Conservation (phyloP, 1,140 invertebrate species). For the Drosophila parabipectinata region DNA sequence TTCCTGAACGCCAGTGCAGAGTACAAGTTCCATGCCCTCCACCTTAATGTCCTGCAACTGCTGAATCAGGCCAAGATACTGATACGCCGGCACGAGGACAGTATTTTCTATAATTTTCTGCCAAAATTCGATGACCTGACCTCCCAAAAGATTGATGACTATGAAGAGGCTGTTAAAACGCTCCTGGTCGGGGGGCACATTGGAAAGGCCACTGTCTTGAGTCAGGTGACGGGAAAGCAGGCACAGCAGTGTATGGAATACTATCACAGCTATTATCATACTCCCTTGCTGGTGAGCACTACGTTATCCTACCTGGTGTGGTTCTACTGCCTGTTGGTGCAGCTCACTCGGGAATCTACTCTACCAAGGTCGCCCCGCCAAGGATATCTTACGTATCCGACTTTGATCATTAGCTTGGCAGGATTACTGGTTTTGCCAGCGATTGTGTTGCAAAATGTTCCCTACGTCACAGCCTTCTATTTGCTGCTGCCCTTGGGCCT, state of each 20-base stretch:
- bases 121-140: conserved; percentile 34
- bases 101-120: conserved; percentile 43
- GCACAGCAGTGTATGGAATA: conserved; percentile 87
- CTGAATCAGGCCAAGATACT: conserved; percentile 17
- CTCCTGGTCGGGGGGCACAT: conserved; percentile 2
- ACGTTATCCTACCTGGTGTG: conserved; percentile 88
- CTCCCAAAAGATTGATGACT: conserved; percentile 13
- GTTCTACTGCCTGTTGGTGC: conserved; percentile 84
- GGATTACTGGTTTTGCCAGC: conserved; percentile 18
- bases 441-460: conserved; percentile 50
- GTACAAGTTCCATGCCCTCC: conserved; percentile 86
- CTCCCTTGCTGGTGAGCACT: conserved; percentile 86
- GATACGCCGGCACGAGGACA: conserved; percentile 36
- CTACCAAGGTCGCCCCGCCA: neutral
- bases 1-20: conserved; percentile 4
- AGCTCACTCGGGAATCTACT: neutral
- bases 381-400: neutral
- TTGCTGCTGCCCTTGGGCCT: conserved; percentile 63
- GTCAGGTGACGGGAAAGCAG: conserved; percentile 21
- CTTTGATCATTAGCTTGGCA: conserved; percentile 7
- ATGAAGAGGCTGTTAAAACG: neutral
- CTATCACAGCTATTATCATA: conserved; percentile 91
- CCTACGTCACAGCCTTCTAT: conserved; percentile 52
- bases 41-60: conserved; percentile 29
- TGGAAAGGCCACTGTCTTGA: conserved; percentile 16